phyloP scores from a whole-genome alignment of 2,797 vertebrate genomes.

The Neostethus bicornis region DNA sequence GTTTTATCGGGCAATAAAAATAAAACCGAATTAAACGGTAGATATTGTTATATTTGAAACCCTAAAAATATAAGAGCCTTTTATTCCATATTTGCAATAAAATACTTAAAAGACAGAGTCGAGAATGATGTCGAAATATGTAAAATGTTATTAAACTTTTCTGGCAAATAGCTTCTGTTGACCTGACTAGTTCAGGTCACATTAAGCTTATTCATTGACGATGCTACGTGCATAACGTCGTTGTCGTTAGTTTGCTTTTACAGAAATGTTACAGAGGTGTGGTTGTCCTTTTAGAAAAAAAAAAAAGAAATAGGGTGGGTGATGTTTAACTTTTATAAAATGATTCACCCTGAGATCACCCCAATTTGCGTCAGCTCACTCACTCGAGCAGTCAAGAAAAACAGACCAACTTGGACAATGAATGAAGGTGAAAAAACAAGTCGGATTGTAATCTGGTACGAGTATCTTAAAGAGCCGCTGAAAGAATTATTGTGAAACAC shows the following conservation, averaged over 20 bases:
- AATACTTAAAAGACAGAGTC: too few species aligned
- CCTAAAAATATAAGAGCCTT: too few species aligned
- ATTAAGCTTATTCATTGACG: slow-evolving; percentile 13
- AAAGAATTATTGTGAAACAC: neutral
- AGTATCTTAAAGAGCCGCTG: neutral
- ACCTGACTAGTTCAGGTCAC: slow-evolving; percentile 23
- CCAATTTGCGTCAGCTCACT: slow-evolving; percentile 47
- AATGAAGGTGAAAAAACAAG: neutral
- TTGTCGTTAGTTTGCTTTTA: slow-evolving; percentile 25
- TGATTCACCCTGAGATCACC: slow-evolving; percentile 51
- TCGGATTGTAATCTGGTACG: neutral
- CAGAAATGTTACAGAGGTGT: slow-evolving; percentile 22
- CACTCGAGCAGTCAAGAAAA: neutral
- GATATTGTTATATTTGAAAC: too few species aligned
- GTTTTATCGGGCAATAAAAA: too few species aligned
- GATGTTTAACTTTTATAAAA: slow-evolving; percentile 17
- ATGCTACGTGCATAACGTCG: slow-evolving; percentile 8
- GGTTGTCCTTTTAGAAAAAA: neutral
- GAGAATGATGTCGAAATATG: too few species aligned
- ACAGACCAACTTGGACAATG: neutral
- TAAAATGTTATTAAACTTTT: too few species aligned
- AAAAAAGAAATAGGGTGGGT: neutral
- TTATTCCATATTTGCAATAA: too few species aligned
- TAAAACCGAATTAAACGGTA: too few species aligned
- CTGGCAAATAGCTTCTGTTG: slow-evolving; percentile 32